Base-by-base conservation (phyloP, 2,113 vertebrate genomes). In the Neodontobutis hainanensis region DNA sequence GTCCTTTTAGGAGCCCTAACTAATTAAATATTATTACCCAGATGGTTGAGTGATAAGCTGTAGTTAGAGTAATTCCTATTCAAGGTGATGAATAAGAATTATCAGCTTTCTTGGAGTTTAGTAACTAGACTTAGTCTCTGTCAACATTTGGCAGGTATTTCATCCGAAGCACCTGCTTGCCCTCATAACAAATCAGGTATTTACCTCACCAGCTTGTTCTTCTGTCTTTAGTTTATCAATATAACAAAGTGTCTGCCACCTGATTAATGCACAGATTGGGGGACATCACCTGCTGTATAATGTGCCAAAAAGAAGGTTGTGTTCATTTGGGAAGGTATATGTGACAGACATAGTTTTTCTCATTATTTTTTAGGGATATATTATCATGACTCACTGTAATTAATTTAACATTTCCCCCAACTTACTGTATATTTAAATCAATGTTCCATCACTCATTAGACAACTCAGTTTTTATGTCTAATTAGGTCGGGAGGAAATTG, bases 401-500 rank as follows among this genome's bases (percentile, higher is more conserved):
- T n/a, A n/a, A n/a, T n/a, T n/a, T n/a, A n/a, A n/a, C n/a, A n/a
- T n/a, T n/a, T n/a, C n/a, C n/a, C n/a, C n/a, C n/a, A n/a, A n/a
- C n/a, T n/a, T n/a, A n/a, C n/a, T n/a, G n/a, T n/a, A n/a, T n/a
- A n/a, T n/a, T n/a, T n/a, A n/a, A n/a, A n/a, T n/a, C n/a, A n/a
- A n/a, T 14, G 50, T 34, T 12, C 14, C 50, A 12, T 52, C 44
- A 58, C 11, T 71, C 19, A 58, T 48, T 32, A 15, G 11, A n/a
- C 11, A 78, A 46, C 78, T 60, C 58, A 15, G 19, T 40, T 84
- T 46, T 73, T 48, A 81, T 15, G 42, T 60, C 61, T 49, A 47
- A 64, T 73, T 68, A 72, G 71, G 59, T 69, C 74, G 61, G 47
- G 46, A 51, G 11, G 66, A 78, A 72, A 58, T 4, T 50, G 68